These are phyloP conservation scores for Montipora capitata DNA, from an alignment of 92 coral and sea anemone genomes.

Conservation along the genomic window DNA sequence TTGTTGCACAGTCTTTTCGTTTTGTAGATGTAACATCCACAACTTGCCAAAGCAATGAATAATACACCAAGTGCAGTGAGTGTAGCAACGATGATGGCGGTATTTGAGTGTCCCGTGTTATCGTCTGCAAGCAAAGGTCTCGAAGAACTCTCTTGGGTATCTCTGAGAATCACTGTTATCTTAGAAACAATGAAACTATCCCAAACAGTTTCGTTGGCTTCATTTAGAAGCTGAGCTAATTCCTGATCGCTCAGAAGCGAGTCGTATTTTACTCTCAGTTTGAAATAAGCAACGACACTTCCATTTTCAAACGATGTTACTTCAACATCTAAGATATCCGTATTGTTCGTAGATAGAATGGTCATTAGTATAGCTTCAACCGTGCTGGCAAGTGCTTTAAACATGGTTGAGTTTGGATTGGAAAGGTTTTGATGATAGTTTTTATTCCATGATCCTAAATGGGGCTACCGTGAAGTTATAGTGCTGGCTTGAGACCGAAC, in stretches of 20 bases:
- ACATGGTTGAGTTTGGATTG: constrained; percentile 54
- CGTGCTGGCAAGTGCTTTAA: constrained; percentile 33
- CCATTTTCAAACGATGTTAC: constrained; percentile 65
- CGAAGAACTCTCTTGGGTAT: not conserved
- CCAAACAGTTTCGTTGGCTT: constrained; percentile 55
- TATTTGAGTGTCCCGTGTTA: not conserved
- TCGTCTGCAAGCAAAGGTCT: not conserved
- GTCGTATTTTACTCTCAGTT: constrained; percentile 16
- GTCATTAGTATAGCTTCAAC: constrained; percentile 33
- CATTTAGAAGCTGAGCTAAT: constrained; percentile 20
- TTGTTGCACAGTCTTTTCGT: constrained; percentile 30
- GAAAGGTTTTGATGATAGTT: constrained; percentile 59
- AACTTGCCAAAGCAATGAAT: constrained; percentile 13
- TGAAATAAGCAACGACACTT: constrained; percentile 56
- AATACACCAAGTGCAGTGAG: constrained; percentile 6
- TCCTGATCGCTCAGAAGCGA: constrained; percentile 11
- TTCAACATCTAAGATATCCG: constrained; percentile 19
- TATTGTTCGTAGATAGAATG: constrained; percentile 21
- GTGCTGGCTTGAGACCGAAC: not conserved
- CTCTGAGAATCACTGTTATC: constrained; percentile 39
- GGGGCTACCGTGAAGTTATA: not conserved
- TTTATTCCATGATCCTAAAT: constrained; percentile 45
- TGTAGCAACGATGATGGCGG: not conserved
- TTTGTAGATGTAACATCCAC: constrained; percentile 28
- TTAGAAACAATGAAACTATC: constrained; percentile 50